Base-by-base conservation (phyloP, 2,113 vertebrate genomes). In the Ondatra zibethicus region DNA sequence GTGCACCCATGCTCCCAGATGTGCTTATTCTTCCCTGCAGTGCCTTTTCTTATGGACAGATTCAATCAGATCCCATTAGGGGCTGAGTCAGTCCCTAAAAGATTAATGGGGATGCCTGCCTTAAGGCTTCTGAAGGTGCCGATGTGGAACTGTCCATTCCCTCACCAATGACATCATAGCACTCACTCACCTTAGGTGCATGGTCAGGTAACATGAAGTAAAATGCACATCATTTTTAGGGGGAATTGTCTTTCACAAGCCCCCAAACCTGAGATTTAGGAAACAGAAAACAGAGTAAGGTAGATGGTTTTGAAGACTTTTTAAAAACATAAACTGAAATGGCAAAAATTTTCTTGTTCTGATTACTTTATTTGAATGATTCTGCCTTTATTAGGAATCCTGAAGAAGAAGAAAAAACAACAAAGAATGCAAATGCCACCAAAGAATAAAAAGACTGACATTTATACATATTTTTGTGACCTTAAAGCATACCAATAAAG, bases 331-430 rank as follows among this genome's bases (percentile, higher is more conserved):
- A 75, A 75, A 45, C 11, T 73, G 8, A 63, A 94, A 73, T 5
- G 58, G 55, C 72, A 66, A 65, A 86, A 68, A 95, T 19, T 68
- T 68, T 42, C 66, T 47, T 73, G 42, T 90, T 96, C 25, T 91
- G 72, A 23, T 65, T 80, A 55, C 14, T 72, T 78, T 86, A 72
- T 73, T 42, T 73, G 17, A 85, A 86, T 61, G 36, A 89, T 45
- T 63, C 36, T 89, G 25, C 36, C 36, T 78, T 89, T 73, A 72
- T 85, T 55, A 92, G 76, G 85, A 92, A 66, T 39, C 8, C 21
- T 73, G 36, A 13, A 73, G 70, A 39, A 39, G 1, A 12, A 72
- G 68, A n/a, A 39, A 1, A 72, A 72, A 72, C 16, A 73, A 23
- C 72, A 76, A 76, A 11, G 39, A 45, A 12, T 76, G n/a, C n/a